A percentile compares a stretch with the other conserved stretches of the same genome.
These are phyloP conservation scores for Peucedramus taeniatus DNA, from an alignment of 2,113 vertebrate species.

Conservation along the genomic window DNA sequence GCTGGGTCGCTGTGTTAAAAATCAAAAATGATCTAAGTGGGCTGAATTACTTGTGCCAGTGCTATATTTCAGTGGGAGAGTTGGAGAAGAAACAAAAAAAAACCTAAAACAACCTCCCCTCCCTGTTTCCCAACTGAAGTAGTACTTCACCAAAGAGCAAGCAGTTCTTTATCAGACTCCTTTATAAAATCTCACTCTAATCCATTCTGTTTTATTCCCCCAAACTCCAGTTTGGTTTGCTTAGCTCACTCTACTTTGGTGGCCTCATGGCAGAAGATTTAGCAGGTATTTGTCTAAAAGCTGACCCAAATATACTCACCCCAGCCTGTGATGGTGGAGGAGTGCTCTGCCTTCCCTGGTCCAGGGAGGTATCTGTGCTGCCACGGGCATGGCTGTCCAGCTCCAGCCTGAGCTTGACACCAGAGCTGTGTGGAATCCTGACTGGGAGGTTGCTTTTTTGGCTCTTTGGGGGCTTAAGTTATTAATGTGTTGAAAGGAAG, in stretches of 20 bases:
- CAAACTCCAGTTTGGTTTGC: not conserved
- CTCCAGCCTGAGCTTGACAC: not conserved
- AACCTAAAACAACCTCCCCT: fast-evolving
- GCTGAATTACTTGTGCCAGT: not conserved
- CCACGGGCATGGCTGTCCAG: not conserved
- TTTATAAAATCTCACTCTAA: not conserved
- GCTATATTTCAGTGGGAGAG: not conserved
- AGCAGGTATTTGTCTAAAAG: not conserved
- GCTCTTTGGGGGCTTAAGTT: not conserved
- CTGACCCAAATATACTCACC: not conserved
- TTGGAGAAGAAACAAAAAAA: not conserved
- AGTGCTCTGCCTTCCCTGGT: not conserved
- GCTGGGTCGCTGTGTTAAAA: not conserved
- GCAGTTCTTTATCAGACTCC: not conserved
- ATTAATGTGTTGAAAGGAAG: not conserved
- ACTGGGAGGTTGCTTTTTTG: not conserved
- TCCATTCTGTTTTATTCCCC: fast-evolving
- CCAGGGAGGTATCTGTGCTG: not conserved
- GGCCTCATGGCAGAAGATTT: not conserved
- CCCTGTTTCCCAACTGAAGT: not conserved
- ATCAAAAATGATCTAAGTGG: fast-evolving
- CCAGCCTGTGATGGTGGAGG: too few relatives aligned
- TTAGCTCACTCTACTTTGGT: not conserved
- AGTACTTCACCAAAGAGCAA: not conserved
- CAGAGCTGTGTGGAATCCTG: not conserved